Percentiles rank a stretch among this genome's conserved stretches.
Evolutionary conservation across 2,113 vertebrate species (phyloP).

Genomic region (Catagonus wagneri): DNA sequence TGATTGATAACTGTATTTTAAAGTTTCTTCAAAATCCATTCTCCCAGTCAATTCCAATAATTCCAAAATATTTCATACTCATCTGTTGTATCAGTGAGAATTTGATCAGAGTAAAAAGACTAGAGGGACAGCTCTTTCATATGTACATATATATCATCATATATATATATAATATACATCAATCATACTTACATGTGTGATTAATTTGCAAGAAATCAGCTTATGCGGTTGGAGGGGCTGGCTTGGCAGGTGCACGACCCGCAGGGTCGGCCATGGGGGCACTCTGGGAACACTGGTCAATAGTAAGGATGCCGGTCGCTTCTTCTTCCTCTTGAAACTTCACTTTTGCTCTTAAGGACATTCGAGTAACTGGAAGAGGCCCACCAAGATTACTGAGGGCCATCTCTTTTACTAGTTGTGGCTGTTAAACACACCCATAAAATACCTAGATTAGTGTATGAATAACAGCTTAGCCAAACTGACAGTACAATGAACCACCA

Average conservation of each 20-base stretch:
- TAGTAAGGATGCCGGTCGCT: not conserved
- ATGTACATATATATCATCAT: not conserved
- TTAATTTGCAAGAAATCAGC: not conserved
- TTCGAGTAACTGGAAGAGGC: not conserved
- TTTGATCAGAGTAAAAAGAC: not conserved
- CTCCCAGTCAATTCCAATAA: not conserved
- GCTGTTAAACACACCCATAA: not conserved
- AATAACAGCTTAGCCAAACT: not conserved
- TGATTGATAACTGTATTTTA: not conserved
- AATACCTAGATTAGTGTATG: not conserved
- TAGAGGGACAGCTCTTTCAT: not conserved
- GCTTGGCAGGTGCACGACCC: not conserved
- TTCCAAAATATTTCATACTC: not conserved
- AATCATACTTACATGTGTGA: not conserved
- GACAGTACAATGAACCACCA: not conserved
- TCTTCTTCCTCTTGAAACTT: not conserved
- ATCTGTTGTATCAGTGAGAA: too few species aligned
- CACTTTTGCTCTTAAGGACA: not conserved
- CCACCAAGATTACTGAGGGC: not conserved
- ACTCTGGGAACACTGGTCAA: not conserved
- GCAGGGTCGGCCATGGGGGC: not conserved
- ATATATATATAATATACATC: not conserved
- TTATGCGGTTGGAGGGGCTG: not conserved
- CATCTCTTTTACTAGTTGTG: not conserved
- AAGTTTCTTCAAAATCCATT: not conserved